Percentiles rank a stretch among this genome's conserved stretches.
phyloP scores from a whole-genome alignment of 2,888 invertebrate genomes.

The Adela reaumurella region DNA sequence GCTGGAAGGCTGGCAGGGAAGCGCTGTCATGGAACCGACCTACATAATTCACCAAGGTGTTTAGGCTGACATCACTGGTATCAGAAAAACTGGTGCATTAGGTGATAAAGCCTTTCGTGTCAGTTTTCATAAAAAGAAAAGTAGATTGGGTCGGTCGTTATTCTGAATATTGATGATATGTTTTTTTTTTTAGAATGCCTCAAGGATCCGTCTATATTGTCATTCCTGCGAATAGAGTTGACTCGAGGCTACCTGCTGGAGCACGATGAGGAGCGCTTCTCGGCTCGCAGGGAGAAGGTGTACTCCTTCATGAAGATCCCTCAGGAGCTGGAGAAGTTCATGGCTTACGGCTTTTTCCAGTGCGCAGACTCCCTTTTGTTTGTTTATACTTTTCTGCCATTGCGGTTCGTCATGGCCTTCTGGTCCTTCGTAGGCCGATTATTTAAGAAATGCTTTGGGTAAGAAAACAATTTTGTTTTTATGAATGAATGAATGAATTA shows the following conservation, averaged over 20 bases:
- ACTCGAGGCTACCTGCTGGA: conserved; percentile 91
- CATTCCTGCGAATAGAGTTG: conserved; percentile 82
- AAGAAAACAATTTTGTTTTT: no score
- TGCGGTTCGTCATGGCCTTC: conserved; percentile 84
- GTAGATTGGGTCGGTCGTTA: no score
- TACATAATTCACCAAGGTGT: no score
- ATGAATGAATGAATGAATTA: no score
- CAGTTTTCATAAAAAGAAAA: no score
- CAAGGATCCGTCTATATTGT: conserved; percentile 47
- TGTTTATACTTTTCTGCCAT: conserved; percentile 94
- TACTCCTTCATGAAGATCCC: conserved; percentile 97
- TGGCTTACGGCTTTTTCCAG: conserved; percentile 91
- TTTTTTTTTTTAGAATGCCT: no score
- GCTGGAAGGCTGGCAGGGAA: no score
- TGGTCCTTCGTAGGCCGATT: conserved; percentile 76
- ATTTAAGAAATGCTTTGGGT: conserved; percentile 72
- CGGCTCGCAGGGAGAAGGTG: conserved; percentile 90
- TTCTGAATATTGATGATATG: no score
- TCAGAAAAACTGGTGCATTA: no score
- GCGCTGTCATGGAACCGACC: no score
- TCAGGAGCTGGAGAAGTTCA: conserved; percentile 85
- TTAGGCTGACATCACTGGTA: no score
- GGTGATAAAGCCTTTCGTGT: no score
- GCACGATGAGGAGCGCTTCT: conserved; percentile 92
- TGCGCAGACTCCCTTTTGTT: conserved; percentile 97